Evolutionary conservation across 2,797 vertebrate species (phyloP), one percentile per base, ranked within the genome.

Genomic region (Enteromius viviparus): DNA sequence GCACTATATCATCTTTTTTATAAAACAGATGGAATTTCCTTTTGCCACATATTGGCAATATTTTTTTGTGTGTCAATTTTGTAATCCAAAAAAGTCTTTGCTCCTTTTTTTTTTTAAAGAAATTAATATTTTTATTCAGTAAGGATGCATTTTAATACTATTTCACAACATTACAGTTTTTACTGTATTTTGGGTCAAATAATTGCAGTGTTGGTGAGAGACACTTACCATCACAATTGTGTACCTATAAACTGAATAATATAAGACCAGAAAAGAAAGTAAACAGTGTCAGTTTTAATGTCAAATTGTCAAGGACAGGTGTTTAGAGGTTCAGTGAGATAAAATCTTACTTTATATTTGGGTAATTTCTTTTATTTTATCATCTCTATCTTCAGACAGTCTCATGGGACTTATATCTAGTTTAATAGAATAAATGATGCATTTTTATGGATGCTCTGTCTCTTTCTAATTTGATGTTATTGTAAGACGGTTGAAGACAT

Each of bases 341-440:
- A 3, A 34, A 53, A 34, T 53, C 10, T 19, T 34, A 34, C 6
- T 26, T 34, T 34, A 51, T 51, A 49, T 29, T 1, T 51, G 26
- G 17, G 17, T 53, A 53, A 58, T 76, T 40, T 40, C 0, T 80
- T 42, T 69, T 21, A 70, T 70, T 29, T 37, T 8, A 45, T 58
- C 34, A 53, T 60, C 34, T 58, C 74, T 53, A 65, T 78, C 17
- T 0, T 78, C 62, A 37, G 8, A 65, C 19, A 65, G 26, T 49
- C 76, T 62, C 70, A 10, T 34, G 70, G 70, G 70, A 19, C n/a
- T 62, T 42, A 62, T 58, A 21, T 42, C 74, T 37, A 5, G 76
- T 78, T 34, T 78, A 37, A 78, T 23, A 15, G 6, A 78, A 51
- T 78, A 49, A 51, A 66, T 66, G 1, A 55, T 40, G 62, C 77